These are phyloP conservation scores for Caenorhabditis brenneri DNA, from an alignment of 1,140 invertebrate species.

Conservation along the genomic window DNA sequence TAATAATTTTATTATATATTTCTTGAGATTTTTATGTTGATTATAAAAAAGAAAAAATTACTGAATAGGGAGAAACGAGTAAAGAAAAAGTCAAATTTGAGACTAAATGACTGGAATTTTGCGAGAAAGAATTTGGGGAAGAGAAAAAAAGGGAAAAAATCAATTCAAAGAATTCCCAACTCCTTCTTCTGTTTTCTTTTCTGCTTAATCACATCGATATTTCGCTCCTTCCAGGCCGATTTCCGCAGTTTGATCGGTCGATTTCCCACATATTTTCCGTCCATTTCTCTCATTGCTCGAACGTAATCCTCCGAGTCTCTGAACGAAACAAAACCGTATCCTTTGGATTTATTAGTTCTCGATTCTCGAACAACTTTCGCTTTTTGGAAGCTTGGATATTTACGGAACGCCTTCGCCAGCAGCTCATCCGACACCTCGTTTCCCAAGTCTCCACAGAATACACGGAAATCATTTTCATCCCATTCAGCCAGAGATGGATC, in stretches of 20 bases:
- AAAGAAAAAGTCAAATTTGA: background rate
- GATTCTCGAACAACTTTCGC: slow-evolving; percentile 93
- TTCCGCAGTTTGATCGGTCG: slow-evolving; percentile 95
- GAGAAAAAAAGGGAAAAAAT: background rate
- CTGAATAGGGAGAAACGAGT: too few relatives aligned
- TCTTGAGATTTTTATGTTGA: too few relatives aligned
- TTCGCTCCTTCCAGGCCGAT: slow-evolving; percentile 91
- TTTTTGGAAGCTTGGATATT: slow-evolving; percentile 90
- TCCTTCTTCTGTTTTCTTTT: slow-evolving; percentile 86
- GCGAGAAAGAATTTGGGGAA: background rate
- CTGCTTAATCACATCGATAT: slow-evolving; percentile 88
- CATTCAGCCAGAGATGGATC: slow-evolving; percentile 70
- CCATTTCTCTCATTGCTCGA: slow-evolving; percentile 97
- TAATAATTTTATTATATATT: too few relatives aligned
- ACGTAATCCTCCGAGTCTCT: slow-evolving; percentile 95
- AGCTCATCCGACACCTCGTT: slow-evolving; percentile 97
- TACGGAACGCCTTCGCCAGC: slow-evolving; percentile 88
- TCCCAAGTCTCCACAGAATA: slow-evolving; percentile 98
- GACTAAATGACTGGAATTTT: background rate
- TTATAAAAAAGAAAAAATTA: too few relatives aligned
- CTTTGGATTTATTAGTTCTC: slow-evolving; percentile 95
- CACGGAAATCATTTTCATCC: slow-evolving; percentile 82
- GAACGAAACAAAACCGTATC: slow-evolving; percentile 98
- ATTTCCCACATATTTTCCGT: slow-evolving; percentile 89
- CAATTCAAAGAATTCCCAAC: slow-evolving; percentile 69